Evolutionary conservation across 2,113 vertebrate species (phyloP).

Genomic region (Potamarius usumacintae): DNA sequence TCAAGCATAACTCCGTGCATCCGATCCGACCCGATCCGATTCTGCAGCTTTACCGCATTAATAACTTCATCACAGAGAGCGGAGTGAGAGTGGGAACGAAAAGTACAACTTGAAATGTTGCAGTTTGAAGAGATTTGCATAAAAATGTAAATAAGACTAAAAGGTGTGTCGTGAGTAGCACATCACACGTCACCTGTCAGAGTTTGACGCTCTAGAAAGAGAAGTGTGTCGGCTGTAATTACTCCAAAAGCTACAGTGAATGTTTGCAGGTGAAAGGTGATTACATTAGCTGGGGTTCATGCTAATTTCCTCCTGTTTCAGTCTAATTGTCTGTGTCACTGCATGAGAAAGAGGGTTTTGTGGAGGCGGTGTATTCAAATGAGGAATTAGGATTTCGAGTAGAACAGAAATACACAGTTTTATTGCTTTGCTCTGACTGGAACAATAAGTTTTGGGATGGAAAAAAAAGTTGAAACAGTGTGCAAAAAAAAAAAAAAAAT

Average conservation of each 20-base stretch:
- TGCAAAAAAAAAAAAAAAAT: neutral
- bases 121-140: neutral
- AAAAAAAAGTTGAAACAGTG: neutral
- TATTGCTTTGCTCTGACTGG: neutral
- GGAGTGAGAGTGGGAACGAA: neutral
- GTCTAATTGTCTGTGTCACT: constrained; percentile 25
- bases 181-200: constrained; percentile 4
- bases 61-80: neutral
- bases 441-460: neutral
- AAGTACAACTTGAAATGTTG: neutral
- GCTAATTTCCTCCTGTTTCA: constrained; percentile 18
- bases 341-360: neutral
- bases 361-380: constrained; percentile 3
- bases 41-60: neutral
- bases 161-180: neutral
- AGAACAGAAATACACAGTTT: neutral
- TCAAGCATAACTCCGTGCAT: neutral
- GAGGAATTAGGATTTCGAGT: neutral
- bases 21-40: neutral
- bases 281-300: constrained; percentile 11
- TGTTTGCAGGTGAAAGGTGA: constrained; percentile 33
- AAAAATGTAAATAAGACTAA: constrained; percentile 11
- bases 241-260: neutral
- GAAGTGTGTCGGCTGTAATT: constrained; percentile 26
- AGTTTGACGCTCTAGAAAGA: neutral